These are phyloP conservation scores for Pachymerium ferrugineum DNA, from an alignment of 2,888 invertebrate genomes.

Conservation along the genomic window DNA sequence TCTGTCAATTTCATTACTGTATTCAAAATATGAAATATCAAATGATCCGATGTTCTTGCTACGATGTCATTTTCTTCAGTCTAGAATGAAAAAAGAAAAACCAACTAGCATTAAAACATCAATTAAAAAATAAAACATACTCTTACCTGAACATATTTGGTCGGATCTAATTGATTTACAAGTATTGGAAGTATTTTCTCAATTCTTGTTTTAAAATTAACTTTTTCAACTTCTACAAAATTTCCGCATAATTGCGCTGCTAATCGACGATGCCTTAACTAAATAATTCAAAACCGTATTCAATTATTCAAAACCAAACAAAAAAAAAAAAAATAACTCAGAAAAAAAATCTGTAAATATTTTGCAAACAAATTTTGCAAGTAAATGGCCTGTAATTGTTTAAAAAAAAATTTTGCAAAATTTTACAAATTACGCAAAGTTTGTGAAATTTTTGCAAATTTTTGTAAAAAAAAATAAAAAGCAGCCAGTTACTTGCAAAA, in stretches of 20 bases:
- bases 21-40: constrained; percentile 25
- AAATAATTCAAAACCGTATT: too few species aligned
- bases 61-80: neutral
- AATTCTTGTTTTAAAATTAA: constrained; percentile 63
- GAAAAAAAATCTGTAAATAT: neutral
- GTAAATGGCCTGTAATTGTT: too few species aligned
- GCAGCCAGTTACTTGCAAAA: too few species aligned
- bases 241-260: constrained; percentile 73
- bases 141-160: constrained; percentile 39
- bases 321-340: neutral
- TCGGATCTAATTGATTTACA: constrained; percentile 51
- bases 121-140: neutral
- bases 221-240: constrained; percentile 70
- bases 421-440: too few species aligned
- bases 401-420: too few species aligned
- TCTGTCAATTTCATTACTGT: constrained; percentile 13
- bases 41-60: constrained; percentile 29
- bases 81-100: too few species aligned
- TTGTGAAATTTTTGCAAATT: too few species aligned
- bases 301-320: too few species aligned
- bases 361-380: too few species aligned
- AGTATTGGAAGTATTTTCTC: constrained; percentile 58
- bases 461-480: too few species aligned
- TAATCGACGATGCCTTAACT: constrained; percentile 60
- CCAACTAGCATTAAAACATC: neutral